Evolutionary conservation across 1,140 invertebrate species (phyloP), one percentile per base, ranked within the genome.

Genomic region (Drosophila carrolli): DNA sequence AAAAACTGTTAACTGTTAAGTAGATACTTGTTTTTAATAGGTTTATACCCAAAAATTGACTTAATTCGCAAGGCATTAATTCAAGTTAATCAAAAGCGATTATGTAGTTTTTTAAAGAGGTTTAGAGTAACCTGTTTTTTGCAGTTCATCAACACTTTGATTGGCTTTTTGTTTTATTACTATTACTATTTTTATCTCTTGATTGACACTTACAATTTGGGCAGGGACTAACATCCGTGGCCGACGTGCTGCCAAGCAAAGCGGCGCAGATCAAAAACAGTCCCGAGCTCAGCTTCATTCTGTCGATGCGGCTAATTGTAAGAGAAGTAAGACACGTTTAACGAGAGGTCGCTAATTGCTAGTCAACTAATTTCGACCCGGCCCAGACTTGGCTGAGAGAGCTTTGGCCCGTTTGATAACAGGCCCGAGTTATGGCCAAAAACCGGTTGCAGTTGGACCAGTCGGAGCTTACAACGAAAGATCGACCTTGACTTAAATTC

Each of bases 181-280:
- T n/a, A 40, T 40, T 40, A 23, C 23, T 32, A 11, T 53, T 11
- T 48, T 53, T 16, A 16, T 41, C 14, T 37, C 14, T 23, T 0
- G 2, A 6, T 43, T 9, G 8, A 19, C 5, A 66, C 90, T 63
- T 81, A 92, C 62, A 94, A 81, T 73, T 92, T 54, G 68, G 86
- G 70, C 61, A 93, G n/a, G 43, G 92, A 75, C 59, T 86, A 56
- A 66, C 92, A 91, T 94, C 92, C 7, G 90, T 90, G 59, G 90
- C 81, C 10, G 48, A 58, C 13, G 63, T 41, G 14, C 60, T 44
- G 13, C 79, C 53, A 27, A 86, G 46, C 29, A 86, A 32, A 8
- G 75, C 63, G 71, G 56, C 63, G 35, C 81, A 67, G 37, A 85
- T 59, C 37, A 82, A 43, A 59, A 86, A 37, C 9, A 88, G 5